Evolutionary conservation across 2,113 vertebrate genomes (phyloP), one percentile per base, ranked within the genome.

Genomic region (Osmerus eperlanus): DNA sequence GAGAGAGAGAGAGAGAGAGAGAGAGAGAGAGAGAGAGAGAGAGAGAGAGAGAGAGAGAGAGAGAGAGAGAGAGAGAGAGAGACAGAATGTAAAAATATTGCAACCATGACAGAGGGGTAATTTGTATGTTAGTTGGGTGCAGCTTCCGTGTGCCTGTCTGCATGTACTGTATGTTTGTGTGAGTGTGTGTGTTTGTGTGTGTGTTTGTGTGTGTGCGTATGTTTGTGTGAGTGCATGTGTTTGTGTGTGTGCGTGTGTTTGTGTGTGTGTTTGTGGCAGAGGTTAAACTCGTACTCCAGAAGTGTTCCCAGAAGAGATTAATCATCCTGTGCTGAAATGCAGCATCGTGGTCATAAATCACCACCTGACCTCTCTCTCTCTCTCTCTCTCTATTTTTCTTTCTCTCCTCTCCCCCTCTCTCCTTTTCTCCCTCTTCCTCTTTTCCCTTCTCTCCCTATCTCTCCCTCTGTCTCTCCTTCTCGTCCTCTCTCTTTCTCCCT

Each of bases 261-360:
- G 63, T 78, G 70, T 14, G 70, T 71, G 52, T 75, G 86, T 78
- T 78, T 87, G 82, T 88, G 84, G 86, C 89, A 85, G 89, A 89
- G 91, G 91, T 92, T 92, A 91, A 92, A 93, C 88, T 92, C 86
- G 87, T 90, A 89, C 86, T 91, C 77, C 89, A 90, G 86, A 90
- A 91, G 90, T 90, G 90, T 91, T 92, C 90, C 90, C 90, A 91
- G 90, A 90, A 92, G 90, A 92, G 87, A 93, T 92, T 92, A 92
- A 93, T 92, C 92, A 92, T 89, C 82, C 78, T 68, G 81, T 83
- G 86, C 88, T 88, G 81, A 88, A 90, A 91, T 89, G 87, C 88
- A 86, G 88, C 89, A 90, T 89, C 79, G 81, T 64, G 84, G 82
- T 86, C 88, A 92, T 93, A 93, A 91, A 92, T 93, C 91, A 91